Evolutionary conservation across 2,888 invertebrate genomes (phyloP), one percentile per base, ranked within the genome.

Genomic region (Aspidiotus destructor): DNA sequence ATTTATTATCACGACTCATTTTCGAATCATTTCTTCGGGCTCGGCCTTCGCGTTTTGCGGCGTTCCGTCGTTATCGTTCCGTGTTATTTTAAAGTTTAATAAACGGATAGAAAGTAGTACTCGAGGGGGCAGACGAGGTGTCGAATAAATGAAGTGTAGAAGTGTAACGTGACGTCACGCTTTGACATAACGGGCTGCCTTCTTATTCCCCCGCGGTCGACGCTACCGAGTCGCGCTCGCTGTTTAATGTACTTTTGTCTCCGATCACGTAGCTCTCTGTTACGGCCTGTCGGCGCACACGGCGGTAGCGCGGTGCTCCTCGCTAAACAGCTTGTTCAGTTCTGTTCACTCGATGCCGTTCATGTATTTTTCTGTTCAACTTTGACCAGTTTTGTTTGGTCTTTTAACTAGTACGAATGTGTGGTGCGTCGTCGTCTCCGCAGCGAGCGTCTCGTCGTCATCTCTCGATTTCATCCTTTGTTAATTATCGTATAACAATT

Each of bases 121-220:
- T 57, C 65, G 65, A 57, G 65, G 65, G 65, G 65, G 65, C 58
- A 65, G 65, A 65, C 42, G 65, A 65, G 65, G 65, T 65, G 58
- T 65, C 65, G 65, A 65, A 65, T 65, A 65, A 65, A 65, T 65
- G 65, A 65, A 65, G 65, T 65, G 65, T 65, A 65, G 60, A 65
- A 65, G 65, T 65, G 65, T 65, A 65, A 65, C 58, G 65, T 65
- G 65, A 65, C 65, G 65, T 65, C 65, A 65, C 65, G 65, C 58
- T 60, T 65, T 65, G 65, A 65, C 65, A 65, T 65, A 65, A 57
- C 65, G 58, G 63, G 65, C 65, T 57, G 28, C 60, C 65, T 48
- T 28, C 58, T 8, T 40, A 58, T 13, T 10, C 28, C 40, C 58
- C 42, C 17, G 15, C 54, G 55, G 64, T 64, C 41, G 42, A 28